phyloP scores from a whole-genome alignment of 2,797 vertebrate genomes.

The Myotis pilosus region DNA sequence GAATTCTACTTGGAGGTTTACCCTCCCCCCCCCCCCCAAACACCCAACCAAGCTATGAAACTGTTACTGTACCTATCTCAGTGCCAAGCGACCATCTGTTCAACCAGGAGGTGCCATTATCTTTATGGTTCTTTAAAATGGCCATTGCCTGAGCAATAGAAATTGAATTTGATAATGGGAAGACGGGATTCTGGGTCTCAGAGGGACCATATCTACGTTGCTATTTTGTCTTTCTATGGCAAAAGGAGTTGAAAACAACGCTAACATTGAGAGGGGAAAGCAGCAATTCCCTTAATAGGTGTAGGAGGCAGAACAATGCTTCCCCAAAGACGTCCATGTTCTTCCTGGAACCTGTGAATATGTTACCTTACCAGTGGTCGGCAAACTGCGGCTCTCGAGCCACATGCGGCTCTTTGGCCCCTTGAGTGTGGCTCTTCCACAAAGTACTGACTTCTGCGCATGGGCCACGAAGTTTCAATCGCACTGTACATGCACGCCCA shows the following conservation, averaged over 20 bases:
- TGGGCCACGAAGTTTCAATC: too few species aligned
- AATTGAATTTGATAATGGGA: not conserved
- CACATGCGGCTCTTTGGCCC: too few species aligned
- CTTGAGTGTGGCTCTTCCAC: too few species aligned
- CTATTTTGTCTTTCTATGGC: not conserved
- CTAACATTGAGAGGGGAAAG: not conserved
- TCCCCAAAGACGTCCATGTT: not conserved
- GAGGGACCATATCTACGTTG: not conserved
- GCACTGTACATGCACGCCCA: too few species aligned
- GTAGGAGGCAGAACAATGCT: not conserved
- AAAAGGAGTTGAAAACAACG: conserved; percentile 38
- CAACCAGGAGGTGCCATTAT: not conserved
- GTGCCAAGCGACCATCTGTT: not conserved
- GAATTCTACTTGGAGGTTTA: not conserved
- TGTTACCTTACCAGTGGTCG: not conserved
- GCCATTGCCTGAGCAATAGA: conserved; percentile 23
- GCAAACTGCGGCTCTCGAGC: too few species aligned
- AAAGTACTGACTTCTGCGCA: too few species aligned
- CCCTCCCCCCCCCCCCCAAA: rapidly evolving
- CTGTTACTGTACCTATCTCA: not conserved
- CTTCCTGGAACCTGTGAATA: not conserved
- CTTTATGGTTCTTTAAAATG: conserved; percentile 8
- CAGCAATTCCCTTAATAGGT: not conserved
- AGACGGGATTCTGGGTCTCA: not conserved
- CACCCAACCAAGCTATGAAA: not conserved